Percentiles rank a stretch among this genome's conserved stretches.
These are phyloP conservation scores for Oncorhynchus gorbuscha DNA, from an alignment of 2,113 vertebrate genomes.

Conservation along the genomic window DNA sequence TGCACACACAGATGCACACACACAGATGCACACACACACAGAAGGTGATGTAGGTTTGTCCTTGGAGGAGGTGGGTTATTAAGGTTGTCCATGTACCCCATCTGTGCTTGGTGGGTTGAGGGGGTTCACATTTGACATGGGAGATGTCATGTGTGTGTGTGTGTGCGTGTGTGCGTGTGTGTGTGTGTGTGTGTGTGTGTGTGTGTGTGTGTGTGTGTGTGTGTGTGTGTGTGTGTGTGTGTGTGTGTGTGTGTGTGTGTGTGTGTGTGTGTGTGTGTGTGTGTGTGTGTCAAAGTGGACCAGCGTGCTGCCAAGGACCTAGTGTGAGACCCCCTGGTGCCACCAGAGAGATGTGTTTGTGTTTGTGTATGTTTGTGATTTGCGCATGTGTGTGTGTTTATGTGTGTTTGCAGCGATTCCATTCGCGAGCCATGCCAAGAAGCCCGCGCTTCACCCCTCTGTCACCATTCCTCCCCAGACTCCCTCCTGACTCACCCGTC, in stretches of 20 bases:
- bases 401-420: slow-evolving; percentile 11
- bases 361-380: background rate
- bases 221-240: slow-evolving; percentile 33
- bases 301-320: slow-evolving; percentile 34
- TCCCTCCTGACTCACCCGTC: slow-evolving; percentile 42
- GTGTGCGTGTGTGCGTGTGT: slow-evolving; percentile 34
- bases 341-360: slow-evolving; percentile 41
- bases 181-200: slow-evolving; percentile 27
- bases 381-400: background rate
- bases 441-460: background rate
- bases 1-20: background rate
- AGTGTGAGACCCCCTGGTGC: slow-evolving; percentile 46
- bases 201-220: slow-evolving; percentile 35
- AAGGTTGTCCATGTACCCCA: slow-evolving; percentile 47
- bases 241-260: slow-evolving; percentile 35
- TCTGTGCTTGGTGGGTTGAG: slow-evolving; percentile 43
- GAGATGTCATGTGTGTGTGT: slow-evolving; percentile 14
- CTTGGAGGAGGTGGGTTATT: slow-evolving; percentile 42
- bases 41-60: slow-evolving; percentile 11
- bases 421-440: slow-evolving; percentile 9
- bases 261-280: slow-evolving; percentile 24
- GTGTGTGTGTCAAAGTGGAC: slow-evolving; percentile 39
- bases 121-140: slow-evolving; percentile 18
- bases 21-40: slow-evolving; percentile 11
- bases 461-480: background rate